Evolutionary conservation across 2,797 vertebrate species (phyloP).

Genomic region (Odontamblyopus lacepedii): DNA sequence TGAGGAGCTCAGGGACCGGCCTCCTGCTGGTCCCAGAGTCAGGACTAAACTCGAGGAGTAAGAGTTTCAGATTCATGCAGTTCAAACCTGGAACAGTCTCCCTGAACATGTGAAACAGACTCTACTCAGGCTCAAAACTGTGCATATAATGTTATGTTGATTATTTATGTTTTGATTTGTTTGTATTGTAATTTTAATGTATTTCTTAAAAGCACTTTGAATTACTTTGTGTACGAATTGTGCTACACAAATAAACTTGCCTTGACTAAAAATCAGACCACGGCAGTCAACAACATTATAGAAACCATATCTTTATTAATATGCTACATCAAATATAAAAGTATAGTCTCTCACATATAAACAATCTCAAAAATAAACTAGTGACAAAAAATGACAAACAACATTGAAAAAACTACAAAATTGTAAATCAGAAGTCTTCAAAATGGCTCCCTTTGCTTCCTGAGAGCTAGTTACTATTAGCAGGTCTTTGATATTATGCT

Average conservation of each 20-base stretch:
- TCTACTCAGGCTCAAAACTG: too few species aligned
- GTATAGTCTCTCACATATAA: constrained; percentile 78
- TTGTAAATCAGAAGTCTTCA: constrained; percentile 31
- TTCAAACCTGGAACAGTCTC: too few species aligned
- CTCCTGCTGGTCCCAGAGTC: too few species aligned
- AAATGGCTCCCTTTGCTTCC: constrained; percentile 24
- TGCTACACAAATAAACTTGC: background rate
- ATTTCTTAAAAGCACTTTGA: too few species aligned
- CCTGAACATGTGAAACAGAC: too few species aligned
- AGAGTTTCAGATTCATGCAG: too few species aligned
- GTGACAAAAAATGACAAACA: constrained; percentile 62
- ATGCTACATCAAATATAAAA: constrained; percentile 78
- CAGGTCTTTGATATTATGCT: background rate
- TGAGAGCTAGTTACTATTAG: background rate
- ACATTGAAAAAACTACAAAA: constrained; percentile 32
- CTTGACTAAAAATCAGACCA: background rate
- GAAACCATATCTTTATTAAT: constrained; percentile 77
- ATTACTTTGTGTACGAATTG: background rate
- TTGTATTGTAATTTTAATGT: too few species aligned
- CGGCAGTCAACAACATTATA: constrained; percentile 16
- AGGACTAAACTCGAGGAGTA: too few species aligned
- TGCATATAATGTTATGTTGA: too few species aligned
- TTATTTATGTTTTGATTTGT: too few species aligned
- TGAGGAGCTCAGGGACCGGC: too few species aligned
- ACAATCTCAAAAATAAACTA: constrained; percentile 74